A percentile compares a stretch with the other conserved stretches of the same genome.
Evolutionary conservation across 2,797 vertebrate species (phyloP).

Genomic region (Pogonophryne albipinna): DNA sequence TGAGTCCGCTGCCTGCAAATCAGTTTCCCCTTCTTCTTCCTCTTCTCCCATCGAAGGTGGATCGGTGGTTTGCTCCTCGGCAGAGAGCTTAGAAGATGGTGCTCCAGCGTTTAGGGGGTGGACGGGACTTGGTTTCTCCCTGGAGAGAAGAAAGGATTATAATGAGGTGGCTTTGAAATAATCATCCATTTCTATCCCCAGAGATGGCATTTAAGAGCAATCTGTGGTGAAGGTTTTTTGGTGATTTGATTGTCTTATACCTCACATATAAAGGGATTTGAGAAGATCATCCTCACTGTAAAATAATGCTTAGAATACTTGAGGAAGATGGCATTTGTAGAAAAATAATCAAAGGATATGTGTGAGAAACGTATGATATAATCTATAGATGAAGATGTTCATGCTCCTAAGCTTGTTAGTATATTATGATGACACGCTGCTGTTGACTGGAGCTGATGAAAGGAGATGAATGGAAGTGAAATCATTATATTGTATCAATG

Average conservation of each 20-base stretch:
- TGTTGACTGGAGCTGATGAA: slow-evolving; percentile 28
- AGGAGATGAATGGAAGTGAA: slow-evolving; percentile 12
- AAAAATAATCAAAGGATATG: slow-evolving; percentile 8
- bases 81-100: slow-evolving; percentile 86
- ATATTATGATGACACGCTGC: slow-evolving; percentile 44
- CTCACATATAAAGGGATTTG: slow-evolving; percentile 49
- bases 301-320: background rate
- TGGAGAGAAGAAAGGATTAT: slow-evolving; percentile 12
- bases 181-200: background rate
- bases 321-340: slow-evolving; percentile 43
- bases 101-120: slow-evolving; percentile 89
- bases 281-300: slow-evolving; percentile 34
- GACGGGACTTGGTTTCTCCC: slow-evolving; percentile 86
- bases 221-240: background rate
- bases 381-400: slow-evolving; percentile 23
- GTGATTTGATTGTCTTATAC: slow-evolving; percentile 61
- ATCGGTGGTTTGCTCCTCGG: slow-evolving; percentile 57
- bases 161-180: background rate
- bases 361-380: background rate
- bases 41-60: slow-evolving; percentile 52
- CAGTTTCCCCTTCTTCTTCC: slow-evolving; percentile 39
- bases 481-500: slow-evolving; percentile 7
- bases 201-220: background rate
- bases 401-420: slow-evolving; percentile 46
- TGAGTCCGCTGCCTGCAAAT: slow-evolving; percentile 70